Base-by-base conservation (phyloP, 2,113 vertebrate genomes). In the Recurvirostra avosetta region DNA sequence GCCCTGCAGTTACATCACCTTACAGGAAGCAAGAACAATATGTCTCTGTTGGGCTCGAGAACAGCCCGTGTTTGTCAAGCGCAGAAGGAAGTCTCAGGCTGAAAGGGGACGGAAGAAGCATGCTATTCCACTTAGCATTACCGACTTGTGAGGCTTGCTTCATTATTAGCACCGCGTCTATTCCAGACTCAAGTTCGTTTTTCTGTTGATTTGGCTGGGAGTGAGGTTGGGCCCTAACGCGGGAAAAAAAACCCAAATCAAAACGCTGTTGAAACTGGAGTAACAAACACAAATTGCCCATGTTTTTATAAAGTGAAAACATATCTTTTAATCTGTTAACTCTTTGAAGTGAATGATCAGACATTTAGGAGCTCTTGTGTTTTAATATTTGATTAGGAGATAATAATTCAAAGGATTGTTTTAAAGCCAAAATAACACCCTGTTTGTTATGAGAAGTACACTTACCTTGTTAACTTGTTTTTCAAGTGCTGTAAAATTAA, bases 11-110 rank as follows among this genome's bases (percentile, higher is more conserved):
- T 84, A 84, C 95, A 93, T 94, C 94, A 96, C 86, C 61, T 88
- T 84, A 49, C 92, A 92, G 96, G 96, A 97, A 95, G 94, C 83
- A 74, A 91, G 95, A 96, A 97, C 95, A 97, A 95, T 95, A 71
- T 75, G 92, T 71, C 72, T 96, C 94, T 96, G 94, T 97, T 96
- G 86, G 47, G 92, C 86, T 91, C 3, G 0, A 95, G 92, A 94
- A 96, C 81, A 96, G 76, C 81, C 84, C 53, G 2, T 93, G 86
- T 97, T 97, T 96, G 96, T 96, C 91, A 89, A 90, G 71, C 38
- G 52, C 86, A 84, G 86, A 72, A 94, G 97, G 96, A 97, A 97
- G 84, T 95, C 73, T 8, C 2, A 8, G 50, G 18, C 94, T 85
- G 40, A 81, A 92, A 79, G 66, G 84, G 86, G 91, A 81, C 29